phyloP scores from a whole-genome alignment of 2,888 invertebrate species.

The Eustalomyia histrio region DNA sequence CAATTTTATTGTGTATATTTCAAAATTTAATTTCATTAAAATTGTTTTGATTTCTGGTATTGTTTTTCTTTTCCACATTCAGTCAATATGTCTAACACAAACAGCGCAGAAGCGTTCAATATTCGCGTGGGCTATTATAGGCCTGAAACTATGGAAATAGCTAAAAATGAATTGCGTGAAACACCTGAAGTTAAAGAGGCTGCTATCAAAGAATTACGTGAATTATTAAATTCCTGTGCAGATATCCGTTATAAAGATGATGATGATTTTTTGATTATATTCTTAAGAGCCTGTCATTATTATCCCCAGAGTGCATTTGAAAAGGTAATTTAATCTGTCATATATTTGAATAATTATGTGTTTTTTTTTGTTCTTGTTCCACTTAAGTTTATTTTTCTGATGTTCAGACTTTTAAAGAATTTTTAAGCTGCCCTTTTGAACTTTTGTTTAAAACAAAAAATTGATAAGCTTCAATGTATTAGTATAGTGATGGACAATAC shows the following conservation, averaged over 20 bases:
- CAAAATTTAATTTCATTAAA: conserved; percentile 24
- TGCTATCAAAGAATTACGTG: conserved; percentile 82
- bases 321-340: conserved; percentile 81
- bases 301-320: conserved; percentile 90
- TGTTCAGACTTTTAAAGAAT: background rate
- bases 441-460: conserved; percentile 41
- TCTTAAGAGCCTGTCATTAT: conserved; percentile 90
- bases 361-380: background rate
- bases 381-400: background rate
- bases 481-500: too few relatives aligned
- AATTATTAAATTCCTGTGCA: conserved; percentile 84
- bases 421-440: conserved; percentile 39
- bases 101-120: conserved; percentile 80
- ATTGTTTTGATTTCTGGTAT: conserved; percentile 17
- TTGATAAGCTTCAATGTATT: conserved; percentile 36
- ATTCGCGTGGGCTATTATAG: conserved; percentile 82
- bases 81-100: conserved; percentile 70
- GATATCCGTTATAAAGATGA: conserved; percentile 86
- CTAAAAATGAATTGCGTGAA: conserved; percentile 85
- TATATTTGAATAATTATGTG: background rate
- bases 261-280: conserved; percentile 88
- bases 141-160: conserved; percentile 82
- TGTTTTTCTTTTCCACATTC: conserved; percentile 10
- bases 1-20: background rate
- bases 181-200: conserved; percentile 85